Conservation (phyloP, 2,888 invertebrate species). For the Cheilosia urbana region DNA sequence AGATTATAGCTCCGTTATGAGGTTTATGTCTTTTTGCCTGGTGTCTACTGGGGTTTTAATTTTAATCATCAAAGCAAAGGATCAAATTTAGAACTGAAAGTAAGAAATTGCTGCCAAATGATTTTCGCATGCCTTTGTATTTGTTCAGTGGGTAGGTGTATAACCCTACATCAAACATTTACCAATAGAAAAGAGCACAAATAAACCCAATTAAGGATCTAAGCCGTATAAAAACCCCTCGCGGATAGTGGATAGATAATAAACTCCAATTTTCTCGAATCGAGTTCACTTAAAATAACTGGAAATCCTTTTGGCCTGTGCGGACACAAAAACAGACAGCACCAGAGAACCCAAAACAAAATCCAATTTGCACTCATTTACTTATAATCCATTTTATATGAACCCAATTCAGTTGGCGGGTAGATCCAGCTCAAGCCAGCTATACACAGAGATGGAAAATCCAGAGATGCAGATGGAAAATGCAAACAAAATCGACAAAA, state of each 20-base stretch:
- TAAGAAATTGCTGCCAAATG: neutral
- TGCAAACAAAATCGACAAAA: constrained; percentile 5
- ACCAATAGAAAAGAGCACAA: neutral
- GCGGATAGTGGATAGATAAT: neutral
- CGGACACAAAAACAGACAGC: neutral
- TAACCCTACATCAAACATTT: neutral
- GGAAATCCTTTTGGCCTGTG: constrained; percentile 13
- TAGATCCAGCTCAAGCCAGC: neutral
- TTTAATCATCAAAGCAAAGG: constrained; percentile 9
- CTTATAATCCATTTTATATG: constrained; percentile 50
- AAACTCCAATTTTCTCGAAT: neutral
- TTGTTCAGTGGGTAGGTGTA: neutral
- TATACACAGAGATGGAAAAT: constrained; percentile 1
- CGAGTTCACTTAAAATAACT: constrained; percentile 14
- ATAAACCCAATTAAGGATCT: neutral
- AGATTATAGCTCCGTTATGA: neutral
- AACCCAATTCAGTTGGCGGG: constrained; percentile 43
- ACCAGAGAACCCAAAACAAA: constrained; percentile 37
- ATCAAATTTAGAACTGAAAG: neutral
- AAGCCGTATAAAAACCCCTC: neutral
- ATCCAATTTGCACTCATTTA: constrained; percentile 62
- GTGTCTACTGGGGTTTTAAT: neutral
- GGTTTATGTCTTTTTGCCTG: neutral
- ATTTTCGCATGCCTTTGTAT: neutral
- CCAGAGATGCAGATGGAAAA: constrained; percentile 20